Evolutionary conservation across 1,140 invertebrate genomes (phyloP), one percentile per base, ranked within the genome.

Genomic region (Heliothis virescens): DNA sequence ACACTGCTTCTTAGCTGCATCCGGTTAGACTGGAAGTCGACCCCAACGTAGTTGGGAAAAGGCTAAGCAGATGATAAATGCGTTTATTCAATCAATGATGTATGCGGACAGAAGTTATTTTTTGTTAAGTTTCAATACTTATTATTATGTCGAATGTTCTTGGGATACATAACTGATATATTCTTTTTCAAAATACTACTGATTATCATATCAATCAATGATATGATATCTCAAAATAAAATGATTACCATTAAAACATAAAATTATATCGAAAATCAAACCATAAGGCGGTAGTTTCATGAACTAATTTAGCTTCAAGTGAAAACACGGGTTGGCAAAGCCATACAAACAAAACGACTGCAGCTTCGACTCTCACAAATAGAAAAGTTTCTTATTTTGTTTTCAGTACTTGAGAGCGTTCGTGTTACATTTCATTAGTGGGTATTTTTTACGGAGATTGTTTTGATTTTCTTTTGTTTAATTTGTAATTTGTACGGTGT

Each of bases 281-380:
- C 0, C 50, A 62, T 60, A 74, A 62, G n/a, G 16, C 57, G 18
- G 59, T 75, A 62, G 73, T 75, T 75, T 18, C 18, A 62, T 18
- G 73, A 75, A 75, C 73, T 75, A 75, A 75, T 75, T 75, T 75
- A 63, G 73, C 41, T 75, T 75, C 50, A 63, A 75, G 73, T 75
- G 73, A 62, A 75, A 75, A 75, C 73, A 75, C 62, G 73, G 48
- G 57, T 21, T 47, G 41, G 73, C 48, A 75, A 75, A 75, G 73
- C 59, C 73, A 11, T 75, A 62, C 15, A 75, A 75, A 74, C 41
- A 60, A 74, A 72, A 59, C 34, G 73, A 18, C 63, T 76, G 74
- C 34, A 65, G 53, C 60, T 48, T 15, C 48, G 59, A 34, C 53
- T 60, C 29, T 10, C 3, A 74, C 26, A 53, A 76, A 63, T 65